phyloP scores from a whole-genome alignment of 1,140 invertebrate species.

The Pentalonia nigronervosa region DNA sequence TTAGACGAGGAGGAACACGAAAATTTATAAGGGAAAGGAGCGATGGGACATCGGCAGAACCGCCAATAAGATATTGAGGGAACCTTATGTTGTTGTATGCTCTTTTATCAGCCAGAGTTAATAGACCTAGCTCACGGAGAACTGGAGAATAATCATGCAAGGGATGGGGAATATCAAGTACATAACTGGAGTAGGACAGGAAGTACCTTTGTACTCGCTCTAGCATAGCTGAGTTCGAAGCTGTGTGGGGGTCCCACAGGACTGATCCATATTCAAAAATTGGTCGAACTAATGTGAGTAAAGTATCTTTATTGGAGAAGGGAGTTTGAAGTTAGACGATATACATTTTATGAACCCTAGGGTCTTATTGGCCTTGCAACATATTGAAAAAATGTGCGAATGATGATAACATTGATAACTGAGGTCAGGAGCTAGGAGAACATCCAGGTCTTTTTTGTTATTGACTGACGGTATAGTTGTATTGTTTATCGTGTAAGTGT shows the following conservation, averaged over 20 bases:
- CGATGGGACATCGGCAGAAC: too few species aligned
- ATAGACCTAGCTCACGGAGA: too few species aligned
- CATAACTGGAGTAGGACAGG: neutral
- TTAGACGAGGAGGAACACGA: too few species aligned
- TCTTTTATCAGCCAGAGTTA: neutral
- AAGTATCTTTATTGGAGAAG: neutral
- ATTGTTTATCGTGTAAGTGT: constrained; percentile 7
- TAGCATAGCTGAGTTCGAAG: too few species aligned
- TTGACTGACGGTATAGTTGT: neutral
- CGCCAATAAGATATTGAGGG: neutral
- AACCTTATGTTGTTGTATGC: neutral
- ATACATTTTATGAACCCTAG: neutral
- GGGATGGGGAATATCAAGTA: neutral
- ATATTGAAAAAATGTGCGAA: neutral
- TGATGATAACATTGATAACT: too few species aligned
- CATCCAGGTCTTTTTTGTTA: neutral
- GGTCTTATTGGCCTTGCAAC: neutral
- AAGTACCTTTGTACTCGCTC: neutral
- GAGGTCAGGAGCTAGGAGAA: neutral
- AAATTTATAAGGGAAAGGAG: too few species aligned
- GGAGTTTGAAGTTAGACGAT: neutral
- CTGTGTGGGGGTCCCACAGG: too few species aligned
- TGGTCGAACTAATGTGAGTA: neutral
- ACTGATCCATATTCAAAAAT: neutral
- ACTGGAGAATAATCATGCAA: neutral